Evolutionary conservation across 2,113 vertebrate species (phyloP).

Genomic region (Coregonus clupeaformis): DNA sequence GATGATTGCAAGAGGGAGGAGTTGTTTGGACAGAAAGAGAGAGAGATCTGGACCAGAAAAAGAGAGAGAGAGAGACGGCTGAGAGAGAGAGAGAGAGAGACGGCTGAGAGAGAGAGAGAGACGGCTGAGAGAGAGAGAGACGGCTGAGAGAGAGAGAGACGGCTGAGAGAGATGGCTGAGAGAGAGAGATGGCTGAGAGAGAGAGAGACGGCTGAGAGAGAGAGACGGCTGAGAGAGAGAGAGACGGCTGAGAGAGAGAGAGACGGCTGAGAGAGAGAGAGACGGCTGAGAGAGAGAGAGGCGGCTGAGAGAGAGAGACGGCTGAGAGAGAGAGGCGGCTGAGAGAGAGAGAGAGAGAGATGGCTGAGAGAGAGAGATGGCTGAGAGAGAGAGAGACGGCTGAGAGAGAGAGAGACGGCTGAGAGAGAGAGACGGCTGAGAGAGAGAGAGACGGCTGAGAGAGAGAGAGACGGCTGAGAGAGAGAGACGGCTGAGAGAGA

Average conservation of each 20-base stretch:
- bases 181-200: conserved; percentile 37
- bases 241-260: conserved; percentile 12
- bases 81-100: too few species aligned
- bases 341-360: too few species aligned
- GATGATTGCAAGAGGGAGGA: background rate
- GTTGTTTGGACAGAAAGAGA: background rate
- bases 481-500: conserved; percentile 25
- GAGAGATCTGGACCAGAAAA: conserved; percentile 17
- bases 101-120: too few species aligned
- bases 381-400: background rate
- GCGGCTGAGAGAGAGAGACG: conserved; percentile 1
- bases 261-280: too few species aligned
- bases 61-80: too few species aligned
- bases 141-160: too few species aligned
- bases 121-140: conserved; percentile 24
- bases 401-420: too few species aligned
- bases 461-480: background rate
- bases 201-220: too few species aligned
- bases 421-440: conserved; percentile 12
- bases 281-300: too few species aligned
- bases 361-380: conserved; percentile 29
- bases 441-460: too few species aligned
- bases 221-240: too few species aligned
- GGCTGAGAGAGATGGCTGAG: background rate
- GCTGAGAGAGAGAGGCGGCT: conserved; percentile 15